These are phyloP conservation scores for Eristalis arbustorum DNA, from an alignment of 2,888 invertebrate genomes.

Conservation along the genomic window DNA sequence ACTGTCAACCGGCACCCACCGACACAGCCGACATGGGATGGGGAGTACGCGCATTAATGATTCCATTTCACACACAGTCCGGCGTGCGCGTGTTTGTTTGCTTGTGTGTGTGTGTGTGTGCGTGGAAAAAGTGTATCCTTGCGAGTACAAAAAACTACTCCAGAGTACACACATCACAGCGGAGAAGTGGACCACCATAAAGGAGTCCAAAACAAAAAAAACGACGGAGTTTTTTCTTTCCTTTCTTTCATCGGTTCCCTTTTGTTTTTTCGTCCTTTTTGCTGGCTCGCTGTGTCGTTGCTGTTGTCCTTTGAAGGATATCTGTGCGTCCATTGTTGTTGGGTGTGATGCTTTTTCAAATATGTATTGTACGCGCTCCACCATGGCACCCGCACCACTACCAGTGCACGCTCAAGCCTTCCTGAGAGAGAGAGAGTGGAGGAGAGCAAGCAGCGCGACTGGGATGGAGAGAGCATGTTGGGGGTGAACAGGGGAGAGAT, in stretches of 20 bases:
- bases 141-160: slow-evolving; percentile 34
- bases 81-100: background rate
- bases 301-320: slow-evolving; percentile 32
- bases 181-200: slow-evolving; percentile 25
- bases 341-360: slow-evolving; percentile 60
- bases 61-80: background rate
- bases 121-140: slow-evolving; percentile 26
- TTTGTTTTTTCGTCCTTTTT: slow-evolving; percentile 3
- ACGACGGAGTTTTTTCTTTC: background rate
- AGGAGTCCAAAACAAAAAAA: slow-evolving; percentile 39
- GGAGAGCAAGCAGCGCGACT: background rate
- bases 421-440: background rate
- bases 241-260: background rate
- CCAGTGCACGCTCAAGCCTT: slow-evolving; percentile 27
- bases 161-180: slow-evolving; percentile 37
- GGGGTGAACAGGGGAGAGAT: background rate
- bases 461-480: background rate
- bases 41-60: slow-evolving; percentile 35
- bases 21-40: background rate
- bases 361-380: slow-evolving; percentile 29
- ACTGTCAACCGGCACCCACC: background rate
- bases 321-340: slow-evolving; percentile 49
- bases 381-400: slow-evolving; percentile 26
- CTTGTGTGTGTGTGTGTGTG: background rate
- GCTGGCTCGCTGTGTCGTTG: background rate